These are phyloP conservation scores for Hemithea aestivaria DNA, from an alignment of 2,888 invertebrate species.

Conservation along the genomic window DNA sequence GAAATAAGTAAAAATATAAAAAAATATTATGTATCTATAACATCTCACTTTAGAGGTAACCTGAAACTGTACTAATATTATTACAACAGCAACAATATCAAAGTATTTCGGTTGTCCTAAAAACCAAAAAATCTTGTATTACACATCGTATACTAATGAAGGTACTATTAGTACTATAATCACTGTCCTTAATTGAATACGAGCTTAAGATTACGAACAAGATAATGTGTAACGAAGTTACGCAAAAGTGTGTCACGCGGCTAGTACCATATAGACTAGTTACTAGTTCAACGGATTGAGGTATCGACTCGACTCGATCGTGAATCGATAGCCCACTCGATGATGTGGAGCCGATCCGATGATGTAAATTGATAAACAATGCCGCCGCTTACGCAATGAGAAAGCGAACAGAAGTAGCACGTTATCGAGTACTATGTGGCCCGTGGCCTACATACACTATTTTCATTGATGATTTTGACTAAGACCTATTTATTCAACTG, in stretches of 20 bases:
- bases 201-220: conserved; percentile 13
- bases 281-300: conserved; percentile 19
- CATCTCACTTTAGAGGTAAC: too few relatives aligned
- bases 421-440: conserved; percentile 48
- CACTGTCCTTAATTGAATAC: conserved; percentile 18
- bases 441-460: too few relatives aligned
- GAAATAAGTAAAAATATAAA: too few relatives aligned
- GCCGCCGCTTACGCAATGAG: conserved; percentile 54
- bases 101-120: too few relatives aligned
- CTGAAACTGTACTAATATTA: too few relatives aligned
- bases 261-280: conserved; percentile 20
- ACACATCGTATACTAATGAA: too few relatives aligned
- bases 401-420: conserved; percentile 53
- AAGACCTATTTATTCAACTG: too few relatives aligned
- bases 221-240: conserved; percentile 18
- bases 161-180: conserved; percentile 4
- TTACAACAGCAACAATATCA: too few relatives aligned
- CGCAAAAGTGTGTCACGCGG: conserved; percentile 22
- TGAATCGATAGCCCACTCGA: conserved; percentile 26
- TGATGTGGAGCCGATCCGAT: conserved; percentile 40
- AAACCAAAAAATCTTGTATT: too few relatives aligned
- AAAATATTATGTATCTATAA: too few relatives aligned
- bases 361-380: conserved; percentile 58
- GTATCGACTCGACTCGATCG: conserved; percentile 24
- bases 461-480: too few relatives aligned